Evolutionary conservation across 2,888 invertebrate genomes (phyloP).

Genomic region (Trypoxylon attenuatum): DNA sequence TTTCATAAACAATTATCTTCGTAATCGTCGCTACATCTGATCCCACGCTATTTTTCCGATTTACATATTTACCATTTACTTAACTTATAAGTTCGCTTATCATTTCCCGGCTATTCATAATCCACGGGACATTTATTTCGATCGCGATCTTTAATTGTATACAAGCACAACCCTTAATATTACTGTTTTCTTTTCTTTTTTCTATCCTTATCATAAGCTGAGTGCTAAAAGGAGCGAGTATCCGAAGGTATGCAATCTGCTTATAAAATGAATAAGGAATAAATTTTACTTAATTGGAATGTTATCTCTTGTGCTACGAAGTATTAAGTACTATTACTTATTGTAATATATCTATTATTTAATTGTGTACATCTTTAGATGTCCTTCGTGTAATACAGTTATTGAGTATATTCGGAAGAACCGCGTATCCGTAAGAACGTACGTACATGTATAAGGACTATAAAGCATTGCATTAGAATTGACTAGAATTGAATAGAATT

Average conservation of each 20-base stretch:
- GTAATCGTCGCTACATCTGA: conserved; percentile 68
- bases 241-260: conserved; percentile 56
- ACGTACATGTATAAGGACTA: too few relatives aligned
- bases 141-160: conserved; percentile 8
- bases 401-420: too few relatives aligned
- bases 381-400: too few relatives aligned
- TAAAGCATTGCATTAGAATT: too few relatives aligned
- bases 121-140: conserved; percentile 6
- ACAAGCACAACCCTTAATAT: conserved; percentile 33
- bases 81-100: conserved; percentile 42
- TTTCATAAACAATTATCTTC: conserved; percentile 57
- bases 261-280: too few relatives aligned
- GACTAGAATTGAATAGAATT: too few relatives aligned
- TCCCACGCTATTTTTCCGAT: conserved; percentile 56
- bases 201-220: conserved; percentile 51
- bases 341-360: conserved; percentile 4
- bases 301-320: too few relatives aligned
- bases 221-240: conserved; percentile 53
- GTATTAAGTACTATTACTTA: conserved; percentile 5
- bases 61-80: conserved; percentile 46
- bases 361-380: too few relatives aligned
- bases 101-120: conserved; percentile 11
- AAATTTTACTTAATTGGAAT: too few relatives aligned
- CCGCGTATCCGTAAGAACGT: too few relatives aligned
- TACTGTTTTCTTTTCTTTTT: conserved; percentile 33